Base-by-base conservation (phyloP, 2,888 invertebrate genomes). In the Adelphocoris suturalis region DNA sequence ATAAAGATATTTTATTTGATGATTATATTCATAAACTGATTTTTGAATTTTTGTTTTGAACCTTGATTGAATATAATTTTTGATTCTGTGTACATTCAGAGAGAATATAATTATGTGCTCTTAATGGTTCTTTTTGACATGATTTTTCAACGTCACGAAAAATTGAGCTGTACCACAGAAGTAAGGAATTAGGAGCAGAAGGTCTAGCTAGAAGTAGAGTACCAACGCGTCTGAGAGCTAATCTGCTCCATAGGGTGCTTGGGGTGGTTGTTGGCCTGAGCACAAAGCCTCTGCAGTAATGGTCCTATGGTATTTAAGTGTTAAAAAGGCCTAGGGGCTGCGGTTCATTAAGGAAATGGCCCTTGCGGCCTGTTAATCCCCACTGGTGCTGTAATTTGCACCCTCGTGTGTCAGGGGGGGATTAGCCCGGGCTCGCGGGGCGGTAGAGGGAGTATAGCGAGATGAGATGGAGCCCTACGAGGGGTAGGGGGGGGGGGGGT, bases 281-380 rank as follows among this genome's bases (percentile, higher is more conserved):
- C 46, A 78, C 88, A 78, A 88, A 88, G 80, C 52, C 80, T 27
- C 76, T n/a, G 12, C 47, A n/a, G 88, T 88, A 88, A 88, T 88
- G 88, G 88, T 88, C 88, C 88, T 88, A 88, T 61, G 88, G 88
- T 80, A 88, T 88, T 88, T 88, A 88, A 88, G 88, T 80, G 88
- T 88, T 88, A 88, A 88, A 88, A 88, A 88, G 88, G 80, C 88
- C 88, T 80, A 48, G 80, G 88, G 61, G 68, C 89, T 84, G 82
- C 48, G 89, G 89, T 89, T 89, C 89, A 89, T 89, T 89, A 89
- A 89, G 82, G 82, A 89, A 89, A 89, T 89, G 89, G 89, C 89
- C 89, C 89, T 89, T 89, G 89, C 81, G 89, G 89, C 82, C 82
- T 82, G 89, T 89, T 82, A 89, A 82, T 84, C 89, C 89, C 68